phyloP scores from a whole-genome alignment of 2,797 vertebrate genomes.

The Varecia variegata region DNA sequence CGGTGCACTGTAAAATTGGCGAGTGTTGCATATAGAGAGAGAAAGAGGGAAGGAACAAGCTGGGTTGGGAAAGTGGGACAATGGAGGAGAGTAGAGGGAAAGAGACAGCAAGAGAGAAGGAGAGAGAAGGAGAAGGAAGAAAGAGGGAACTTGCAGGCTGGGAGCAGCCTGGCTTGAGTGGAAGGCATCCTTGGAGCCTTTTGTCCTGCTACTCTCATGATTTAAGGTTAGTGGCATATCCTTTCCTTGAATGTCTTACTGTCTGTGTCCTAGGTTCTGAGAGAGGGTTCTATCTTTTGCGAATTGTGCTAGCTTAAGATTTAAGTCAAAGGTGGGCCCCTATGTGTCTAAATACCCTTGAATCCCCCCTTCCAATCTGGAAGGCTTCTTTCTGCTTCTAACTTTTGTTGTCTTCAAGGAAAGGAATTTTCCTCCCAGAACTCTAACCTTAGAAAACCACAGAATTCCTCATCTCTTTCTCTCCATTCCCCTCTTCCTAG shows the following conservation, averaged over 20 bases:
- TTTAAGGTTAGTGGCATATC: fast-evolving
- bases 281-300: not conserved
- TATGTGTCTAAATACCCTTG: not conserved
- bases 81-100: not conserved
- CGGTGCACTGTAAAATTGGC: not conserved
- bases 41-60: not conserved
- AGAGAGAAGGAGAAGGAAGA: fast-evolving
- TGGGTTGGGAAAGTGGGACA: too few relatives aligned
- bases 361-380: fast-evolving
- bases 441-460: not conserved
- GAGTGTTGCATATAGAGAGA: not conserved
- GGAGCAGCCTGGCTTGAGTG: fast-evolving
- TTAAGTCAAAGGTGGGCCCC: not conserved
- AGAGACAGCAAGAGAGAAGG: not conserved
- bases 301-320: fast-evolving
- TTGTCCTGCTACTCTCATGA: fast-evolving
- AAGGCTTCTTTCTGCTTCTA: not conserved
- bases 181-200: not conserved
- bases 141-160: fast-evolving
- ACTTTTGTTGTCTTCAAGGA: not conserved
- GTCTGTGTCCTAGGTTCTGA: not conserved
- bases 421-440: not conserved
- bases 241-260: not conserved
- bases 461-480: fast-evolving
- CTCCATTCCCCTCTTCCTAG: fast-evolving